Evolutionary conservation across 2,888 invertebrate species (phyloP).

Genomic region (Ophion ellenae): DNA sequence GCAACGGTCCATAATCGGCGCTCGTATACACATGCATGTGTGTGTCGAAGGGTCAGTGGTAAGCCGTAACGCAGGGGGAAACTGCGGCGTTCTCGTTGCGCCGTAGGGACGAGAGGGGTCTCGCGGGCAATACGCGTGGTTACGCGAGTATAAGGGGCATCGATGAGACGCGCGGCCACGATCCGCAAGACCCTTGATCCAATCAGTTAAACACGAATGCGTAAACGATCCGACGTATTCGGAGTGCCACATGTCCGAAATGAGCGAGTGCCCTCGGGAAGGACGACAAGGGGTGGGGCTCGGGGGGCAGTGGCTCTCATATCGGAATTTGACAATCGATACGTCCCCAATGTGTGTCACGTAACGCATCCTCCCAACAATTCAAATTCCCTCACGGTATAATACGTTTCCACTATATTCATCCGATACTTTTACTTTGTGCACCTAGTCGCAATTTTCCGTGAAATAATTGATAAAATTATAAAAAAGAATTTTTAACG

Average conservation of each 20-base stretch:
- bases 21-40: too few species aligned
- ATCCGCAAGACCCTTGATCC: conserved; percentile 51
- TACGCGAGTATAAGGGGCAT: conserved; percentile 43
- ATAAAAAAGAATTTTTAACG: too few species aligned
- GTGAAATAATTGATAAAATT: too few species aligned
- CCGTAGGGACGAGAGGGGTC: conserved; percentile 5
- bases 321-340: conserved; percentile 10
- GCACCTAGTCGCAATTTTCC: too few species aligned
- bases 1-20: too few species aligned
- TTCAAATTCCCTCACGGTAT: too few species aligned
- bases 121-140: conserved; percentile 22
- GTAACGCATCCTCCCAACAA: too few species aligned
- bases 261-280: conserved; percentile 5
- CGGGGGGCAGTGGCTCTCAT: neutral
- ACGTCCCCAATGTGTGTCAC: neutral
- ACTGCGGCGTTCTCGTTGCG: conserved; percentile 42
- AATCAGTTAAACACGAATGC: conserved; percentile 41
- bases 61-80: conserved; percentile 22
- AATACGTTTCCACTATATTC: too few species aligned
- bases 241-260: conserved; percentile 26
- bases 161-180: conserved; percentile 30
- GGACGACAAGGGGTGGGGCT: too few species aligned
- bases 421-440: too few species aligned
- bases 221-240: conserved; percentile 63
- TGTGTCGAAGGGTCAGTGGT: conserved; percentile 20